Conservation (phyloP, 2,797 vertebrate genomes). For the Lagorchestes hirsutus region DNA sequence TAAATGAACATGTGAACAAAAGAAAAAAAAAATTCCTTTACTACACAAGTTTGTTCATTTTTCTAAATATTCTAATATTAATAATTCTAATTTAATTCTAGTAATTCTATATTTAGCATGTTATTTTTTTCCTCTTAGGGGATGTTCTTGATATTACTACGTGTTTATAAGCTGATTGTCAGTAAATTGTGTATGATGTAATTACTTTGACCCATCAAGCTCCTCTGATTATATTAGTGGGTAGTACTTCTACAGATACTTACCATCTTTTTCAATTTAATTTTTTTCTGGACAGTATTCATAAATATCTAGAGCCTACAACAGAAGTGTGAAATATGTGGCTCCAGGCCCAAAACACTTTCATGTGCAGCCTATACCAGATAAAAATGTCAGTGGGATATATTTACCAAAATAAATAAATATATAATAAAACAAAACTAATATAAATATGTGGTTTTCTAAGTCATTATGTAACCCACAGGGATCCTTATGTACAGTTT, state of each 20-base stretch:
- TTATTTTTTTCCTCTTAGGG: background rate
- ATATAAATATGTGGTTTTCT: background rate
- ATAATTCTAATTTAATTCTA: background rate
- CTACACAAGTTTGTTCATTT: background rate
- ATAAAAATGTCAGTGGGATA: background rate
- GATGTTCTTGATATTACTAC: background rate
- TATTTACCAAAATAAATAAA: background rate
- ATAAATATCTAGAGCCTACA: background rate
- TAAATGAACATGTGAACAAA: background rate
- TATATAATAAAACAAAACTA: background rate
- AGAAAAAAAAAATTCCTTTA: background rate
- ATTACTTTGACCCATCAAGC: background rate
- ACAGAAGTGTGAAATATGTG: background rate
- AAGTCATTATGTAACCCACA: background rate
- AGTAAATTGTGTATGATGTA: background rate
- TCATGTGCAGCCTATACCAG: background rate
- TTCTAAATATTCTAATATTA: background rate
- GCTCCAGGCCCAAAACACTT: background rate
- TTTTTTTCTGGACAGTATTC: background rate
- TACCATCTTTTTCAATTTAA: background rate
- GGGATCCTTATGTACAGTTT: background rate
- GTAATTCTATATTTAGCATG: background rate
- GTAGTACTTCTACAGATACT: background rate
- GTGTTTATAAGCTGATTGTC: background rate
- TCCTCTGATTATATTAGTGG: background rate